Base-by-base conservation (phyloP, 2,113 vertebrate species). In the Macquaria australasica region DNA sequence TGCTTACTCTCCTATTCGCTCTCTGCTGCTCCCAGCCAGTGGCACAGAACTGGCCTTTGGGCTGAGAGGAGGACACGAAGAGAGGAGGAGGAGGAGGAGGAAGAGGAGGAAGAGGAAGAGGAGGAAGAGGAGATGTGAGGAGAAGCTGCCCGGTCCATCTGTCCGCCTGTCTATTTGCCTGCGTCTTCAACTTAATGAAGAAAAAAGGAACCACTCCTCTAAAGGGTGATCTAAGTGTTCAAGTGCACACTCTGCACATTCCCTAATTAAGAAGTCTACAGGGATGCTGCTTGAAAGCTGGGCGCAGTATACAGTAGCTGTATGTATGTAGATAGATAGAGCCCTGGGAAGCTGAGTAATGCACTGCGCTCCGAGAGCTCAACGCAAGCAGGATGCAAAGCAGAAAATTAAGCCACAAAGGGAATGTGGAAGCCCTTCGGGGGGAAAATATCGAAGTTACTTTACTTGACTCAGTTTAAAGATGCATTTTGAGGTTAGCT, bases 201-300 rank as follows among this genome's bases (percentile, higher is more conserved):
- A 83, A 83, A 87, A 89, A 93, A 89, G 83, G 83, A 91, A 56
- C 53, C 73, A 51, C 92, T 91, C 79, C 80, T 90, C 91, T 80
- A 71, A 82, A 92, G 88, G 84, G 80, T 77, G 91, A 95, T 94
- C 90, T 91, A 92, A 95, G 91, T 86, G 85, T 88, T 89, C 90
- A 81, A 89, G 84, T 92, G 92, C 88, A 83, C 76, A 92, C 80
- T 82, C 88, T 90, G 93, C 93, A 94, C 92, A 92, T 92, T 87
- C 87, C 78, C 90, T 94, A 94, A 96, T 96, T 93, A 94, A 93
- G 90, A 87, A 78, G 86, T 90, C 94, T 88, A 85, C 73, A 83
- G 94, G 93, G 93, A 93, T 84, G 88, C 88, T 91, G 64, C 74
- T 71, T 89, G 89, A 86, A 86, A 89, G 90, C 90, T 68, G 82